Evolutionary conservation across 35 echinoderm and acorn worm genomes (phyloP), one percentile per base, ranked within the genome.

Genomic region (Apostichopus japonicus): DNA sequence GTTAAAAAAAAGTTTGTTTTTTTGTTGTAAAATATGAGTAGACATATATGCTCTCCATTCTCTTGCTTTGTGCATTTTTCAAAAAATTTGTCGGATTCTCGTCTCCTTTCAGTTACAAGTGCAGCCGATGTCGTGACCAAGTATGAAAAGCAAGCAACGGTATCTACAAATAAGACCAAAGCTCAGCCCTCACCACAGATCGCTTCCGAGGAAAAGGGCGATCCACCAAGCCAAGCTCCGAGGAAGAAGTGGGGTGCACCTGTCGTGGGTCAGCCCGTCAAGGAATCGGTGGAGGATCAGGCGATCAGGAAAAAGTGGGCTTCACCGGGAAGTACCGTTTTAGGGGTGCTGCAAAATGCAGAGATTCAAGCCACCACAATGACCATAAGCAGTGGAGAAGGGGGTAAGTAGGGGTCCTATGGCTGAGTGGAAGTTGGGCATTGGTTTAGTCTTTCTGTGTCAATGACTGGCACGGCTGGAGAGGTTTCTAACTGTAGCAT

Each of bases 261-360:
- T 25, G 56, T 76, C 0, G 92, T 27, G 22, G 9, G 59, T 5
- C 24, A 44, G 17, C 17, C 15, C 4, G 22, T 25, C 22, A 57
- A 52, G 16, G 92, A 87, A 15, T 54, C 92, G 1, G 22, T 4
- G 21, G 84, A 62, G n/a, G 84, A 62, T 13, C 86, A 93, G 6
- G 87, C 86, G 52, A 55, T 52, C 1, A 56, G 94, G 14, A 98
- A 98, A 65, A 92, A 94, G 25, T 96, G 96, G 94, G 87, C 77
- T 57, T 90, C 84, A 14, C 95, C 93, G 8, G 95, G 95, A 56
- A 78, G 92, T 15, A 94, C 95, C 8, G 95, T 96, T 2, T 56
- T 99, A n/a, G 96, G 92, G 73, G 93, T 91, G 9, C 86, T 99
- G 5, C 91, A 96, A 72, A 93, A 93, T 56, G 91, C 91, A 9